Base-by-base conservation (phyloP, 64 coral and sea anemone species). In the Actinia tenebrosa region DNA sequence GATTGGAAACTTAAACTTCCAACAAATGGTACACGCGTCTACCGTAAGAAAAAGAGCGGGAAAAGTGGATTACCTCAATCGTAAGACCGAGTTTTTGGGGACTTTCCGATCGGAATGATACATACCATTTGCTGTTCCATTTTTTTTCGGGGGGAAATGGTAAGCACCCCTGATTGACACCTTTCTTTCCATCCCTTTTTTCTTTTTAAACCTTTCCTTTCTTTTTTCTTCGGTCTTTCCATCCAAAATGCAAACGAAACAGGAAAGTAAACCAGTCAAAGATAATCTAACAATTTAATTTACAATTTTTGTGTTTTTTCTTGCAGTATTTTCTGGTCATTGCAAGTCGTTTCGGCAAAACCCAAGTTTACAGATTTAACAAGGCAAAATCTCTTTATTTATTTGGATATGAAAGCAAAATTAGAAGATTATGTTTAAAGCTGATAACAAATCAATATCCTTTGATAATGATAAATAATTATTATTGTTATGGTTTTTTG, bases 361-460 rank as follows among this genome's bases (percentile, higher is more conserved):
- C 91, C 5, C 97, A 95, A 77, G 93, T 95, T 3, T 89, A 93
- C 50, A 68, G 93, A 53, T 90, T 99, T 19, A 95, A 84, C 56
- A 92, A 92, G 71, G 82, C 93, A 50, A 99, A 95, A 60, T 99
- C 97, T 16, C 54, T 95, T 54, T 93, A 91, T 80, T 45, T 99
- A 89, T 99, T 99, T 93, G 93, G 91, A 68, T 88, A 84, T 60
- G 83, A 95, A 64, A 90, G 94, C 79, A 87, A 79, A 71, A 45
- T 99, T 68, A 86, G 97, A 80, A 89, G 91, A 90, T 91, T 92
- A 56, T 83, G 88, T 75, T 56, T 95, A 53, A 89, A 87, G 56
- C 78, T 99, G 46, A 90, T 92, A 9, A 99, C 97, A 20, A 95
- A 99, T 86, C 97, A 95, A 92, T 99, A 99, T 99, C 93, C 97